phyloP scores from a whole-genome alignment of 2,888 invertebrate genomes.

The Dichetophora obliterata region DNA sequence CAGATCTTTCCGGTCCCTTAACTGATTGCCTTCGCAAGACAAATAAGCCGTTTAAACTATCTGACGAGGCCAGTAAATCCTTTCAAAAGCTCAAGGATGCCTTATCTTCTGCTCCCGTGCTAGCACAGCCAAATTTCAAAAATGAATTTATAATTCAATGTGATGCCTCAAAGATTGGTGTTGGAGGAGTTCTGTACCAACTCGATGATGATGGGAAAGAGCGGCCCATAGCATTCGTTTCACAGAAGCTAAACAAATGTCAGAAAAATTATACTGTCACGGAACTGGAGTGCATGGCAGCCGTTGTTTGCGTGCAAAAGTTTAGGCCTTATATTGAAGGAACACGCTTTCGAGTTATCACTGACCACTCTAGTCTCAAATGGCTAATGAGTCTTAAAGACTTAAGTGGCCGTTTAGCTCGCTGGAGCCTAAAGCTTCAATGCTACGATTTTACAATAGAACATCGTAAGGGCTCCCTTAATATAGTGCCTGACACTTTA shows the following conservation, averaged over 20 bases:
- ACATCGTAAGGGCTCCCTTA: conserved; percentile 6
- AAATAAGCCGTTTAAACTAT: not conserved
- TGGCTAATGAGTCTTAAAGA: conserved; percentile 3
- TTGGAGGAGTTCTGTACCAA: not conserved
- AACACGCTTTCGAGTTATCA: conserved; percentile 41
- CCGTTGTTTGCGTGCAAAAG: conserved; percentile 25
- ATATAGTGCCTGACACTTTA: not conserved
- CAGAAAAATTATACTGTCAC: conserved; percentile 14
- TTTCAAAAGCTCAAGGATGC: not conserved
- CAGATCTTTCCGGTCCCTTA: not conserved
- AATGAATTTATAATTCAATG: not conserved
- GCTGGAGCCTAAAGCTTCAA: not conserved
- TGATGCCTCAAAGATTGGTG: not conserved
- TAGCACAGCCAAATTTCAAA: not conserved
- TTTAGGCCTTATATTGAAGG: conserved; percentile 45
- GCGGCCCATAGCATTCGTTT: no score
- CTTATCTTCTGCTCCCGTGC: not conserved
- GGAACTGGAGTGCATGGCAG: conserved; percentile 25
- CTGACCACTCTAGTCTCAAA: not conserved
- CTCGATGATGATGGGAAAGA: not conserved
- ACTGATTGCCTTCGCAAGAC: not conserved
- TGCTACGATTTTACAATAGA: not conserved
- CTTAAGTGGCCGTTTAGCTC: not conserved
- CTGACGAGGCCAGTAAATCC: not conserved
- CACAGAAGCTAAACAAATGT: no score